These are phyloP conservation scores for Pseudomugil tenellus DNA, from an alignment of 2,797 vertebrate genomes.

Conservation along the genomic window DNA sequence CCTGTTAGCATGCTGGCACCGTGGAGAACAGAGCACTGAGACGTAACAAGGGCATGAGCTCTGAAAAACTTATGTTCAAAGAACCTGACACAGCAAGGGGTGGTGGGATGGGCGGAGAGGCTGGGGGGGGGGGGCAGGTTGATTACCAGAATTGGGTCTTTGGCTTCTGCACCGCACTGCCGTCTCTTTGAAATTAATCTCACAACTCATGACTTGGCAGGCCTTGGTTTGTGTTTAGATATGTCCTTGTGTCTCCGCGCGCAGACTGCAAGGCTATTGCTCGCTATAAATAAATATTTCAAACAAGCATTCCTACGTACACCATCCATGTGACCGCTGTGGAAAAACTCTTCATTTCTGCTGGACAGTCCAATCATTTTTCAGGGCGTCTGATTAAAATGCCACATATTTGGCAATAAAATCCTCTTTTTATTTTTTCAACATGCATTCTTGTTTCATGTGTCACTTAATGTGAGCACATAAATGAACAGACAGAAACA, in stretches of 20 bases:
- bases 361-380: conserved; percentile 50
- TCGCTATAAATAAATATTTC: conserved; percentile 77
- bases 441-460: conserved; percentile 55
- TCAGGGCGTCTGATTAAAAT: conserved; percentile 62
- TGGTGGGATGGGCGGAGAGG: conserved; percentile 14
- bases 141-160: conserved; percentile 84
- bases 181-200: conserved; percentile 86
- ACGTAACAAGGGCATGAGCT: conserved; percentile 54
- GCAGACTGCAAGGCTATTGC: conserved; percentile 72
- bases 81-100: conserved; percentile 78
- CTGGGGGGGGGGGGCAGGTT: conserved; percentile 53
- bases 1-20: conserved; percentile 34
- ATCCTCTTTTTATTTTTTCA: conserved; percentile 36
- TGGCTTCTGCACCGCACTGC: conserved; percentile 81
- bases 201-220: conserved; percentile 87
- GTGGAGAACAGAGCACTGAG: conserved; percentile 42
- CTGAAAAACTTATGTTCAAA: conserved; percentile 78
- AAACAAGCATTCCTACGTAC: conserved; percentile 68
- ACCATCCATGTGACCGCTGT: conserved; percentile 54
- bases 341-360: conserved; percentile 66
- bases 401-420: conserved; percentile 57
- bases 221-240: conserved; percentile 80
- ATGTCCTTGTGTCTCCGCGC: conserved; percentile 76
- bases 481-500: conserved; percentile 33
- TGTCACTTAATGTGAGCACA: conserved; percentile 49